These are phyloP conservation scores for Dasyornis broadbenti DNA, from an alignment of 2,113 vertebrate species.

Conservation along the genomic window DNA sequence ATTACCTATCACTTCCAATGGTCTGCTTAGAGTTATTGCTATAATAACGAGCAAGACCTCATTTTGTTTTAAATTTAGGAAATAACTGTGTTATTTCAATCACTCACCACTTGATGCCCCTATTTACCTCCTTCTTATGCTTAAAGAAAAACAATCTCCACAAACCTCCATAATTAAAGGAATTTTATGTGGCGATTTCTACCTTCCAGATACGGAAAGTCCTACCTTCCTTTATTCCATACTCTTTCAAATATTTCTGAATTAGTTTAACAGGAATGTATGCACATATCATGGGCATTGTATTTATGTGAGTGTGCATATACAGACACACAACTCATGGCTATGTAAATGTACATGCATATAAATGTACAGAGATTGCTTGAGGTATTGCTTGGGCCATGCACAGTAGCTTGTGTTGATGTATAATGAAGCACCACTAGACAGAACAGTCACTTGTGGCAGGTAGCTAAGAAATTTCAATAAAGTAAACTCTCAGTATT, in stretches of 20 bases:
- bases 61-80: neutral
- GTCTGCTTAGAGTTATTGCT: neutral
- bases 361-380: neutral
- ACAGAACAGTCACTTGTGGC: conserved; percentile 92
- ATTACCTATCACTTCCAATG: neutral
- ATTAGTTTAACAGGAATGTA: neutral
- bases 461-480: conserved; percentile 95
- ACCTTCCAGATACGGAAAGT: neutral
- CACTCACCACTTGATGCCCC: neutral
- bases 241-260: neutral
- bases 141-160: neutral
- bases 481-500: conserved; percentile 97
- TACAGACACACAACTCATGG: neutral
- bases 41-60: neutral
- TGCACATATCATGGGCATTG: neutral
- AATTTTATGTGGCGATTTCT: neutral
- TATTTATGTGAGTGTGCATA: neutral
- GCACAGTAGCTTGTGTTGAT: conserved; percentile 59
- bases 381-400: conserved; percentile 25
- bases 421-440: conserved; percentile 84
- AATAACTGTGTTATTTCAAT: neutral
- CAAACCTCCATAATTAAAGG: neutral
- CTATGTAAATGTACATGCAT: neutral
- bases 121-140: neutral
- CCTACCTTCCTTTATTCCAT: neutral